Evolutionary conservation across 2,888 invertebrate species (phyloP).

Genomic region (Megaustenia siamemsis): DNA sequence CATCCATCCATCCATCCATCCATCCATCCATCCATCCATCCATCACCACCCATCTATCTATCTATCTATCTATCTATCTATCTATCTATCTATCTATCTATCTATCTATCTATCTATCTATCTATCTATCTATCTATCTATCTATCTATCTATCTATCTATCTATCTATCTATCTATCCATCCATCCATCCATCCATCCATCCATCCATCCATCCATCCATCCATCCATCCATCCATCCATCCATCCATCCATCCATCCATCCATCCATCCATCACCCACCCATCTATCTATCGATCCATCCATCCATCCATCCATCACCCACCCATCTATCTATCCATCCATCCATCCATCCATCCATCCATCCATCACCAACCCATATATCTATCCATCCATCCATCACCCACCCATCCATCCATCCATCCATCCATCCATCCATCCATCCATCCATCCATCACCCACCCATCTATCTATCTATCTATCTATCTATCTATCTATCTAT

Average conservation of each 20-base stretch:
- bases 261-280: not conserved
- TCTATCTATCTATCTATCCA: not conserved
- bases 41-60: not conserved
- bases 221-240: constrained; percentile 7
- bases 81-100: constrained; percentile 1
- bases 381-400: constrained; percentile 6
- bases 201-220: constrained; percentile 7
- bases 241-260: constrained; percentile 7
- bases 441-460: constrained; percentile 1
- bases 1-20: not conserved
- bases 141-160: not conserved
- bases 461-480: constrained; percentile 19
- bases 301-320: not conserved
- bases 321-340: constrained; percentile 18
- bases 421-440: constrained; percentile 7
- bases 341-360: constrained; percentile 31
- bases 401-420: constrained; percentile 1
- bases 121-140: constrained; percentile 1
- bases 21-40: not conserved
- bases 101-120: constrained; percentile 1
- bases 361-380: not conserved
- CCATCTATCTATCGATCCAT: constrained; percentile 14
- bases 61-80: not conserved
- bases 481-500: constrained; percentile 22
- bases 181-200: not conserved